These are phyloP conservation scores for Notolepis coatsorum DNA, from an alignment of 2,797 vertebrate genomes.

Conservation along the genomic window DNA sequence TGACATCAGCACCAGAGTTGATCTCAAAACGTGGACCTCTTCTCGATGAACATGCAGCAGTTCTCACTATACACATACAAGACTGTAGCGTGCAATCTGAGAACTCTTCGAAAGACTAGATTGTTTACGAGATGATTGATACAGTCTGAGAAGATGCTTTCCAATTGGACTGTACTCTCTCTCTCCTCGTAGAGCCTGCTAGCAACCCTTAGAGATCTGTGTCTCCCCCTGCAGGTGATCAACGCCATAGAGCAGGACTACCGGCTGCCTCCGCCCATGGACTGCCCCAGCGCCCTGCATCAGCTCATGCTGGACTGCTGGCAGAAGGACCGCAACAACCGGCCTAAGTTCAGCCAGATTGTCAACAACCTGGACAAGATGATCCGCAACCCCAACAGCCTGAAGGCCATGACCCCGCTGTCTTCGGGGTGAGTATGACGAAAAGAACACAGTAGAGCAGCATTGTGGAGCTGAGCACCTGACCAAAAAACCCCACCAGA, in stretches of 20 bases:
- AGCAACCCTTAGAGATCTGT: slow-evolving; percentile 59
- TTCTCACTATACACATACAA: not conserved
- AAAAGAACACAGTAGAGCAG: too few species aligned
- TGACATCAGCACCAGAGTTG: not conserved
- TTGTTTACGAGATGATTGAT: not conserved
- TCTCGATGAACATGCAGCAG: not conserved
- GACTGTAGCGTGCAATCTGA: not conserved
- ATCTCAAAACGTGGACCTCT: not conserved
- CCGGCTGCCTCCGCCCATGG: slow-evolving; percentile 96
- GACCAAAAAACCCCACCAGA: too few species aligned
- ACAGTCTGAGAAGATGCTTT: not conserved
- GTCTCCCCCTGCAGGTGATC: slow-evolving; percentile 88
- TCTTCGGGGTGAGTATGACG: slow-evolving; percentile 93
- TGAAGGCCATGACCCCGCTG: slow-evolving; percentile 97
- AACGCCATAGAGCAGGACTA: slow-evolving; percentile 99
- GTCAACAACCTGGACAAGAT: slow-evolving; percentile 99
- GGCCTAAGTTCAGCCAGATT: slow-evolving; percentile 97
- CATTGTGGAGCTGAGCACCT: too few species aligned
- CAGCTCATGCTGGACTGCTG: slow-evolving; percentile 99
- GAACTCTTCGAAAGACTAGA: not conserved
- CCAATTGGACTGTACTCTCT: slow-evolving; percentile 24
- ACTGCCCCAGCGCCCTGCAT: slow-evolving; percentile 95
- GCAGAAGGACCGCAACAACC: slow-evolving; percentile 98
- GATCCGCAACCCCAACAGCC: slow-evolving; percentile 97
- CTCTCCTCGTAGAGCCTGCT: slow-evolving; percentile 33